Conservation (phyloP, 2,797 vertebrate genomes). For the Onychomys leucogaster region DNA sequence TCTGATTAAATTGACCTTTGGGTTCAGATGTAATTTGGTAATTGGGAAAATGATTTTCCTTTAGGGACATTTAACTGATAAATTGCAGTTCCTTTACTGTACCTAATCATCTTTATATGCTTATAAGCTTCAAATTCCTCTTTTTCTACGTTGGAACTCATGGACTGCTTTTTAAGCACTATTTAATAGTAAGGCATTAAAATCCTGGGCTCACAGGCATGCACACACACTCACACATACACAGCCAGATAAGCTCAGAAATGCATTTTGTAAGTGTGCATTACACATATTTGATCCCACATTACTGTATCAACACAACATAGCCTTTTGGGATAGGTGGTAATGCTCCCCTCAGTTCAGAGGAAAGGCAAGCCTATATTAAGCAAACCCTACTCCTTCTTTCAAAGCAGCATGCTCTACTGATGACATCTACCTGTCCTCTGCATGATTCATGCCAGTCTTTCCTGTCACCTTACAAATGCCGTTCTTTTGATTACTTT, state of each 20-base stretch:
- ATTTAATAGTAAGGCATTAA: conserved; percentile 13
- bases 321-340: neutral
- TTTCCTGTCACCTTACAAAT: neutral
- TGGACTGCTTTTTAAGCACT: neutral
- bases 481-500: neutral
- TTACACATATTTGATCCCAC: neutral
- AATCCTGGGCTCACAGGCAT: neutral
- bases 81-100: conserved; percentile 5
- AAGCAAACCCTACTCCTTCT: neutral
- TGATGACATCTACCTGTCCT: neutral
- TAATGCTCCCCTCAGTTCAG: neutral
- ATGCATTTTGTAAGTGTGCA: neutral
- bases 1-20: conserved; percentile 72
- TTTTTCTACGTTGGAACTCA: neutral
- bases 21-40: conserved; percentile 60
- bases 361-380: neutral
- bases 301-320: neutral
- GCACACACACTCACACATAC: neutral
- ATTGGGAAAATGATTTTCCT: conserved; percentile 64
- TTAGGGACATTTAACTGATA: conserved; percentile 53
- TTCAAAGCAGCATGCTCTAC: neutral
- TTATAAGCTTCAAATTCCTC: neutral
- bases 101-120: conserved; percentile 45
- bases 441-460: neutral
- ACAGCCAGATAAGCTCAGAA: neutral